A percentile compares a stretch with the other conserved stretches of the same genome.
These are phyloP conservation scores for Salvelinus sp. DNA, from an alignment of 2,113 vertebrate genomes.

Conservation along the genomic window DNA sequence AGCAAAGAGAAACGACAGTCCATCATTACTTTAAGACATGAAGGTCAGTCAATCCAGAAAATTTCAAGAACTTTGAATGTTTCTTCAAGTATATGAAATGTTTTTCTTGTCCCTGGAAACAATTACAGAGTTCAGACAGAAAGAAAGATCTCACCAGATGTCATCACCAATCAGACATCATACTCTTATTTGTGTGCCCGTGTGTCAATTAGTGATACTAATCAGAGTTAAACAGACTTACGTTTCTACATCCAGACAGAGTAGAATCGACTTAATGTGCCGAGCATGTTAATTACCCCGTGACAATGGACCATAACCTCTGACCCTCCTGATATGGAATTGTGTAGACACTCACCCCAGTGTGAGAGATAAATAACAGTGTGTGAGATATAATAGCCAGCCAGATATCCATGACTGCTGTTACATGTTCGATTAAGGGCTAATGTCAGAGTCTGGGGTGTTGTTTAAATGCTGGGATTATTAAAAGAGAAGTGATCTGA, in stretches of 20 bases:
- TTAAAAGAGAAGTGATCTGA: slow-evolving; percentile 48
- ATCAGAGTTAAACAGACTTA: slow-evolving; percentile 16
- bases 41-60: too few relatives aligned
- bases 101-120: too few relatives aligned
- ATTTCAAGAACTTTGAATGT: too few relatives aligned
- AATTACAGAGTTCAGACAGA: neutral
- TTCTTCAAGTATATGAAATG: too few relatives aligned
- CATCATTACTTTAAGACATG: too few relatives aligned
- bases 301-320: slow-evolving; percentile 27
- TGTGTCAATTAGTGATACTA: slow-evolving; percentile 20
- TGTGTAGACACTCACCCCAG: slow-evolving; percentile 22
- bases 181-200: slow-evolving; percentile 23
- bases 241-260: slow-evolving; percentile 2
- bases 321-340: slow-evolving; percentile 17
- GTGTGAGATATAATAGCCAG: slow-evolving; percentile 9
- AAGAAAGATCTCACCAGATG: neutral
- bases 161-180: slow-evolving; percentile 9
- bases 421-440: slow-evolving; percentile 20
- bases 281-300: slow-evolving; percentile 27
- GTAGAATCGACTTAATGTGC: slow-evolving; percentile 20
- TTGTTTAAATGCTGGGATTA: slow-evolving; percentile 37
- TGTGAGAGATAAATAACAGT: neutral
- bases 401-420: slow-evolving; percentile 23
- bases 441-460: slow-evolving; percentile 24
- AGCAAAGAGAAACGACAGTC: too few relatives aligned